A percentile compares a stretch with the other conserved stretches of the same genome.
These are phyloP conservation scores for Trachurus trachurus DNA, from an alignment of 2,797 vertebrate genomes.

Conservation along the genomic window DNA sequence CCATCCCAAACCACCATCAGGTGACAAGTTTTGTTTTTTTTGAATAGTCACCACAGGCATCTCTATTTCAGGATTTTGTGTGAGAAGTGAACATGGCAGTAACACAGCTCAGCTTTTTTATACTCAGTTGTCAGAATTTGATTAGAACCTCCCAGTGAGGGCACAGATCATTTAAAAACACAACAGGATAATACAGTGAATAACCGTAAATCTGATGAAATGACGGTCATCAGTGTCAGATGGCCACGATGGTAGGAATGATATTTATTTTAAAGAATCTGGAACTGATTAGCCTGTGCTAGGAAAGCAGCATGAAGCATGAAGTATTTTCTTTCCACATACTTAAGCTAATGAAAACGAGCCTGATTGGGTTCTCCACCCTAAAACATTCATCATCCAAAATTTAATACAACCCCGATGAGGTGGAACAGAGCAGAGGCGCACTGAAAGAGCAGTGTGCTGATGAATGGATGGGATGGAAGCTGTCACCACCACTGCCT, in stretches of 20 bases:
- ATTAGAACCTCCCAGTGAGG: background rate
- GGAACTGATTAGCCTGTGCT: conserved; percentile 27
- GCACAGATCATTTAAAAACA: background rate
- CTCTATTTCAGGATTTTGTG: background rate
- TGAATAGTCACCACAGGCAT: no score
- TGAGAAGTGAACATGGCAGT: background rate
- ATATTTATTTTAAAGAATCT: conserved; percentile 22
- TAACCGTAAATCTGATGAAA: background rate
- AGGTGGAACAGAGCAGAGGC: conserved; percentile 69
- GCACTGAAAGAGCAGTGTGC: conserved; percentile 50
- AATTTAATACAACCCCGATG: conserved; percentile 72
- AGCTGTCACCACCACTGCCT: conserved; percentile 20
- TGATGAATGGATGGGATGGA: conserved; percentile 67
- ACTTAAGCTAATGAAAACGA: conserved; percentile 62
- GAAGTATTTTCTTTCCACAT: conserved; percentile 38
- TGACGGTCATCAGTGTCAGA: background rate
- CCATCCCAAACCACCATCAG: no score
- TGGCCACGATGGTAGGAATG: conserved; percentile 7
- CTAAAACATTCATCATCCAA: conserved; percentile 67
- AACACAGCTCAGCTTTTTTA: background rate
- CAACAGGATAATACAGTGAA: background rate
- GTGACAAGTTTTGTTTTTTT: no score
- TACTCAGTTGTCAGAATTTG: background rate
- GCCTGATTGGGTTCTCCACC: conserved; percentile 5
- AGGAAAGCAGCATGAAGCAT: background rate